These are phyloP conservation scores for Bactericera cockerelli DNA, from an alignment of 1,140 invertebrate species.

Conservation along the genomic window DNA sequence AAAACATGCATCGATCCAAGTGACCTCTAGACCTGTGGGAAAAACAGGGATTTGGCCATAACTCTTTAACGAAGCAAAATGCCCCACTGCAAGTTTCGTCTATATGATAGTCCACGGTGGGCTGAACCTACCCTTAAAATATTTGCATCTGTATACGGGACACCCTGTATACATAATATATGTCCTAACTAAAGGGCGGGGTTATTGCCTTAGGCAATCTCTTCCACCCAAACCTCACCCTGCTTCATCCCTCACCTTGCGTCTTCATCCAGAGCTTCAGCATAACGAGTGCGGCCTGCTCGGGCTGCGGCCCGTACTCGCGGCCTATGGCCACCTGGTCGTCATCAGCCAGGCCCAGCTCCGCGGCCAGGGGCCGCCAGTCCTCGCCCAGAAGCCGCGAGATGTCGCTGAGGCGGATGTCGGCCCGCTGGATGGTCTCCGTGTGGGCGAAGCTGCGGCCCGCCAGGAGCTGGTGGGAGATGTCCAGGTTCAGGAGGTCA, in stretches of 20 bases:
- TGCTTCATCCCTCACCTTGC: slow-evolving; percentile 31
- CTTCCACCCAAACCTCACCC: too few relatives aligned
- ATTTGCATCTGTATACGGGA: too few relatives aligned
- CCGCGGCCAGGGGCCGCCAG: slow-evolving; percentile 75
- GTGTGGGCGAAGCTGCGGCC: slow-evolving; percentile 32
- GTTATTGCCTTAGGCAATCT: too few relatives aligned
- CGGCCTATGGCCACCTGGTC: slow-evolving; percentile 77
- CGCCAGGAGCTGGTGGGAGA: slow-evolving; percentile 10
- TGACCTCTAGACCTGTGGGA: too few relatives aligned
- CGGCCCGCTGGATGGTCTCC: slow-evolving; percentile 54
- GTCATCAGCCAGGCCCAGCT: slow-evolving; percentile 67
- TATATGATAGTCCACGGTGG: too few relatives aligned
- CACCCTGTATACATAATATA: too few relatives aligned
- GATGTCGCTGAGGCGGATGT: slow-evolving; percentile 76
- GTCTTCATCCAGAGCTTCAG: slow-evolving; percentile 58
- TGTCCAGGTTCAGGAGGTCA: slow-evolving; percentile 27
- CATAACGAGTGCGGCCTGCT: slow-evolving; percentile 86
- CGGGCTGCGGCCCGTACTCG: slow-evolving; percentile 65
- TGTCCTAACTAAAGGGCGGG: too few relatives aligned
- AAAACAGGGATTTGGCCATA: too few relatives aligned
- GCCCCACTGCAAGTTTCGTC: too few relatives aligned
- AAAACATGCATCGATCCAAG: too few relatives aligned
- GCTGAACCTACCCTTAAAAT: too few relatives aligned
- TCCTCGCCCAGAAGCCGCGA: slow-evolving; percentile 80
- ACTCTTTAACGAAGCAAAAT: too few relatives aligned